Evolutionary conservation across 2,797 vertebrate genomes (phyloP).

Genomic region (Megaceryle alcyon): DNA sequence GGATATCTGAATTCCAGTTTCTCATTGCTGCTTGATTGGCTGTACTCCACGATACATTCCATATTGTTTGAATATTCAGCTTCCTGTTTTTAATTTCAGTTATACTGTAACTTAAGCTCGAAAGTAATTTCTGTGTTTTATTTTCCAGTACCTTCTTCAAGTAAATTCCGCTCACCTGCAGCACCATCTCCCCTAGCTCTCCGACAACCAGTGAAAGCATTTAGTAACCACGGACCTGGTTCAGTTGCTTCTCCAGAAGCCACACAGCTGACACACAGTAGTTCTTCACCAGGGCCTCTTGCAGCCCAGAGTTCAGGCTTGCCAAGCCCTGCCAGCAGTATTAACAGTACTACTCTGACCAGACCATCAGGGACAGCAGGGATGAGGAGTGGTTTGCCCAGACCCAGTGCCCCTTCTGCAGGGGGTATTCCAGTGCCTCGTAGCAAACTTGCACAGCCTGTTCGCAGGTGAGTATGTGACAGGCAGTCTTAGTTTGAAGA

Average conservation of each 20-base stretch:
- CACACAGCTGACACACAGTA: slow-evolving; percentile 74
- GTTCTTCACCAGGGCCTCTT: slow-evolving; percentile 76
- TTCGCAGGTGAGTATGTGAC: slow-evolving; percentile 87
- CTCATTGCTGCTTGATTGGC: slow-evolving; percentile 71
- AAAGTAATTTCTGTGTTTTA: slow-evolving; percentile 26
- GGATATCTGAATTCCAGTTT: slow-evolving; percentile 67
- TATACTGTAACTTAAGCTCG: background rate
- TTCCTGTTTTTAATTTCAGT: background rate
- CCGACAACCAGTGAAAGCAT: slow-evolving; percentile 92
- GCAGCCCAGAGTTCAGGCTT: slow-evolving; percentile 71
- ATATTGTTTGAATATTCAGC: slow-evolving; percentile 36
- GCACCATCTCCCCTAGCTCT: slow-evolving; percentile 92
- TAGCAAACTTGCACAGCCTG: slow-evolving; percentile 96
- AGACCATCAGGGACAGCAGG: slow-evolving; percentile 87
- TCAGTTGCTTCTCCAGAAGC: slow-evolving; percentile 74
- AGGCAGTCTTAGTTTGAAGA: background rate
- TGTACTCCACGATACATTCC: slow-evolving; percentile 52
- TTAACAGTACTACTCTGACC: slow-evolving; percentile 85
- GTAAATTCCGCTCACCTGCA: slow-evolving; percentile 92
- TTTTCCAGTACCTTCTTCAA: slow-evolving; percentile 91
- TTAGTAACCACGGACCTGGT: slow-evolving; percentile 84
- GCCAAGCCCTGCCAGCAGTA: slow-evolving; percentile 71
- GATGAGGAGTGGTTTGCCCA: slow-evolving; percentile 90
- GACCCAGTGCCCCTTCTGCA: slow-evolving; percentile 86
- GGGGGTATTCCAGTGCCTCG: slow-evolving; percentile 94